Base-by-base conservation (phyloP, 2,113 vertebrate genomes). In the Vulpes lagopus region DNA sequence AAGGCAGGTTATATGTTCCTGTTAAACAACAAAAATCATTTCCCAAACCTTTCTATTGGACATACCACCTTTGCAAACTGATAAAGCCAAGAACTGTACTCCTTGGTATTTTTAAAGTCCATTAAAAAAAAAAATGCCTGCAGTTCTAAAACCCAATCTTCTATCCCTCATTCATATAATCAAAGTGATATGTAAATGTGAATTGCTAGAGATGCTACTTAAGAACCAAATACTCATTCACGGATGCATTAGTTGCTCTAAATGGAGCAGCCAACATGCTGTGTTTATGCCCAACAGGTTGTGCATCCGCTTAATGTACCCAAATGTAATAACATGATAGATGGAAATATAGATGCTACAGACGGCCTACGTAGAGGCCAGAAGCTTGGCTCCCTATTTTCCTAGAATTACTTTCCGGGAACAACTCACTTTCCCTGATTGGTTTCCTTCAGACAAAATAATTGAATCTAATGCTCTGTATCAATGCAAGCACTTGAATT, bases 391-490 rank as follows among this genome's bases (percentile, higher is more conserved):
- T 62, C 86, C 53, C 62, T 90, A 32, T 49, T 96, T 93, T 85
- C 84, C 92, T 95, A 65, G 80, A 94, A 81, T 89, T 51, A 60
- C 32, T 98, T 98, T 98, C 59, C 23, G 55, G 76, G 94, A 95
- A 96, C 71, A 91, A 11, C 53, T 74, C 82, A 95, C 91, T 94
- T 83, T 71, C 89, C 27, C 27, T 94, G 49, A 96, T 91, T 97
- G 94, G 88, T 88, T 97, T 98, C 87, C 74, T 35, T 96, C 69
- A 97, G 73, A 89, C 67, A 94, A 98, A 98, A 78, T 95, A 98
- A 89, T 76, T 86, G 85, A 51, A 91, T 83, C 15, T 69, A 97
- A 98, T 96, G 59, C 89, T 91, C 43, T 62, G 82, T 57, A 91
- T 95, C 96, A 96, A n/a, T 73, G 97, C 53, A 3, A 2, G 87